Conservation (phyloP, 2,113 vertebrate species). For the Seriola dumerili region DNA sequence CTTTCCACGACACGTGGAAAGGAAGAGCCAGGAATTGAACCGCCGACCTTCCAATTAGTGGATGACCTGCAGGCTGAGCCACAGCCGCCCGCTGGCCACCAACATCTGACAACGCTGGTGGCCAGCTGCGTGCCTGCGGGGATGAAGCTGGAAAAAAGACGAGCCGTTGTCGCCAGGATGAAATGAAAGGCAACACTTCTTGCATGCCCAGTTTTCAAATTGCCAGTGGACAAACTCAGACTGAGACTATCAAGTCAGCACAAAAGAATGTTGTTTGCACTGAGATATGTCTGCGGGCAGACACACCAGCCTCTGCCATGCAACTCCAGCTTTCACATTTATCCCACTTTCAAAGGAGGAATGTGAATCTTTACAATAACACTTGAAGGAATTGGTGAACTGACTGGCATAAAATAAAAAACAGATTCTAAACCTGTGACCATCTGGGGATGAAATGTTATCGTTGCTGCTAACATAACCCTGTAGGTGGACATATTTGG, state of each 20-base stretch:
- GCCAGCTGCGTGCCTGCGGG: too few species aligned
- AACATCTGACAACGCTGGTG: too few species aligned
- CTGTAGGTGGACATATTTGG: neutral
- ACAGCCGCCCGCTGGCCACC: too few species aligned
- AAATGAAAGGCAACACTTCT: slow-evolving; percentile 30
- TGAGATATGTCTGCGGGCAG: neutral
- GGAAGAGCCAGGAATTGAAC: too few species aligned
- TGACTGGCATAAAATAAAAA: neutral
- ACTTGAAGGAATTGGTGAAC: neutral
- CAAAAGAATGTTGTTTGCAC: slow-evolving; percentile 19
- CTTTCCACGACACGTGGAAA: too few species aligned
- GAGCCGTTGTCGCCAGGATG: slow-evolving; percentile 5
- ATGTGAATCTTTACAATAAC: neutral
- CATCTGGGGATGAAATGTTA: neutral
- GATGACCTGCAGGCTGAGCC: too few species aligned
- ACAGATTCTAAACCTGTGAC: neutral
- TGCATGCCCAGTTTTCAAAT: slow-evolving; percentile 35
- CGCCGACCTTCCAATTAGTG: too few species aligned
- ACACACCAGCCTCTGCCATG: neutral
- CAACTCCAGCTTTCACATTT: slow-evolving; percentile 22
- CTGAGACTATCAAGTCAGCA: slow-evolving; percentile 21
- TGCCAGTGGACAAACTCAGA: slow-evolving; percentile 14
- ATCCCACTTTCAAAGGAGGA: neutral
- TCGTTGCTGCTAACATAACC: slow-evolving; percentile 1
- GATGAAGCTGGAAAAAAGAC: slow-evolving; percentile 7